Base-by-base conservation (phyloP, 2,888 invertebrate species). In the Latrodectus hesperus region DNA sequence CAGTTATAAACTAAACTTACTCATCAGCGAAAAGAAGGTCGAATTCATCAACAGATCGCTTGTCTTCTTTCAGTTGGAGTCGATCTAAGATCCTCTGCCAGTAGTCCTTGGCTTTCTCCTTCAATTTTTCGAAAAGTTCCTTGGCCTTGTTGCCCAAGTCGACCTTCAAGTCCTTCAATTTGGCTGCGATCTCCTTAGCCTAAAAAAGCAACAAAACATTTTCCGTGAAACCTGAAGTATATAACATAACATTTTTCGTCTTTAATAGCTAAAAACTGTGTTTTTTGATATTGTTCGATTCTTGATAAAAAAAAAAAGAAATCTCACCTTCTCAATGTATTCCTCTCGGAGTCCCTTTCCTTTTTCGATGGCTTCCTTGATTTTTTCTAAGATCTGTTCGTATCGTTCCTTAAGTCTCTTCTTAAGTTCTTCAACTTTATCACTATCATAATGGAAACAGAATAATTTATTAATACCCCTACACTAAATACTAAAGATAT, bases 91-190 rank as follows among this genome's bases (percentile, higher is more conserved):
- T 68, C 70, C 65, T 81, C 53, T 49, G 14, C 65, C 68, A 83
- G 55, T 26, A 74, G 65, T 68, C 82, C 74, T 76, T 83, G 51
- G 70, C 70, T 17, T 76, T 76, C 1, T 65, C 76, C 67, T 65
- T 81, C 65, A 70, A 38, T 38, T 65, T 71, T n/a, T 72, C 38
- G 10, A 84, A 22, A 10, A 79, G 22, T 38, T 78, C 78, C 70
- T 78, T 78, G 78, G 55, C 26, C 55, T 78, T n/a, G 9, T 84
- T 67, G 6, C 79, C 84, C 53, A 84, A 11, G 14, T 84, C 84
- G n/a, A 84, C 68, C 14, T 53, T 74, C 65, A 84, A n/a, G n/a
- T 84, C 79, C 60, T 78, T 79, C 60, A 84, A 12, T n/a, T 79
- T 71, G 9, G 68, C 68, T 14, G 79, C 55, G 70, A 84, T 53